Evolutionary conservation across 2,113 vertebrate genomes (phyloP).

Genomic region (Eretmochelys imbricata): DNA sequence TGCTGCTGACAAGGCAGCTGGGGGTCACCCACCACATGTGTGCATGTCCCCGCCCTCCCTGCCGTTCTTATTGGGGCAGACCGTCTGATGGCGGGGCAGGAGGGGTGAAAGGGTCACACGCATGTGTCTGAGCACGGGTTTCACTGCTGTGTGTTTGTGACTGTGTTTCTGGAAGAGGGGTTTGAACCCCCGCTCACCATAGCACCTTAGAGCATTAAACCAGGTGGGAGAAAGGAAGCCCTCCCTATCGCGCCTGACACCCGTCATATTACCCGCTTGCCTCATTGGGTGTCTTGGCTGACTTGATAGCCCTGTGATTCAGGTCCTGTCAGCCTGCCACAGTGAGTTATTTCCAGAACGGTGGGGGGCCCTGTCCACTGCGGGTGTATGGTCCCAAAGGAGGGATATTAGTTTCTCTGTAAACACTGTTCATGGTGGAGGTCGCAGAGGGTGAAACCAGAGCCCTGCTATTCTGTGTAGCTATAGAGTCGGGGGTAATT

Average conservation of each 20-base stretch:
- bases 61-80: neutral
- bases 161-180: neutral
- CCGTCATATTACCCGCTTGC: neutral
- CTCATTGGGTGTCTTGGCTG: neutral
- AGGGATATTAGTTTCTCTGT: neutral
- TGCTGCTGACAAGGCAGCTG: neutral
- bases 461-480: neutral
- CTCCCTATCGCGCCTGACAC: neutral
- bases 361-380: neutral
- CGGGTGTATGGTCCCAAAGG: neutral
- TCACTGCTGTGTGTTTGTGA: neutral
- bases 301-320: neutral
- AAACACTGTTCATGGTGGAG: neutral
- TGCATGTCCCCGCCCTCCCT: neutral
- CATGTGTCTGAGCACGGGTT: neutral
- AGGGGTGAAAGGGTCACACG: neutral
- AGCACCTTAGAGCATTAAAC: neutral
- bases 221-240: neutral
- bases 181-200: no score
- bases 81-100: neutral
- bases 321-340: no score
- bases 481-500: neutral
- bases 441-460: neutral
- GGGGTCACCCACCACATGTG: neutral
- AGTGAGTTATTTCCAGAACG: neutral